Percentiles rank a stretch among this genome's conserved stretches.
Conservation (phyloP, 2,113 vertebrate species). For the Ictalurus punctatus region DNA sequence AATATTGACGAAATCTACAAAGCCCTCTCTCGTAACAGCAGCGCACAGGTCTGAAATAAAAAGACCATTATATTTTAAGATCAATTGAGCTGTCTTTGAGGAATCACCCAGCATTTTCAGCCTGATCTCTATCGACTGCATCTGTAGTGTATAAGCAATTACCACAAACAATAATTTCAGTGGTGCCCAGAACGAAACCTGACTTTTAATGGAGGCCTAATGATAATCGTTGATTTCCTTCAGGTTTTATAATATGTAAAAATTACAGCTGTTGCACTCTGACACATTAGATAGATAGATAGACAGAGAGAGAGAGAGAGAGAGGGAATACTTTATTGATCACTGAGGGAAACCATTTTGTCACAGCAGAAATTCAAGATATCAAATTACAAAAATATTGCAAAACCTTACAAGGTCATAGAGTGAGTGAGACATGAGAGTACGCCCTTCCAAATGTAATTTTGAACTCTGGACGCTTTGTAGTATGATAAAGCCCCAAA, state of each 20-base stretch:
- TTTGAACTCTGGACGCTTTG: not conserved
- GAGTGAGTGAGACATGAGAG: not conserved
- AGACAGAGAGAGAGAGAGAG: not conserved
- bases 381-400: not conserved
- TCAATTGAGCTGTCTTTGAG: not conserved
- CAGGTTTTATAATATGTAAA: not conserved
- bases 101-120: not conserved
- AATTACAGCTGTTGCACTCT: not conserved
- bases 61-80: not conserved
- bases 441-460: not conserved
- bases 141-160: not conserved
- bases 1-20: slow-evolving; percentile 95
- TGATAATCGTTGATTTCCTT: not conserved
- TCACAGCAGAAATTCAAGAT: not conserved
- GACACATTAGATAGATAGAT: not conserved
- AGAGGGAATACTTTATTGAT: not conserved
- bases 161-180: not conserved
- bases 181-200: not conserved
- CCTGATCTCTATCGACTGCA: not conserved
- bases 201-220: not conserved
- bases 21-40: slow-evolving; percentile 87
- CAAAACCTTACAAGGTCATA: not conserved
- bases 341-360: not conserved
- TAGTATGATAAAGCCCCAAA: not conserved
- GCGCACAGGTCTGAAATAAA: slow-evolving; percentile 69